Conservation (phyloP, 2,797 vertebrate species). For the Bradypodion ventrale region DNA sequence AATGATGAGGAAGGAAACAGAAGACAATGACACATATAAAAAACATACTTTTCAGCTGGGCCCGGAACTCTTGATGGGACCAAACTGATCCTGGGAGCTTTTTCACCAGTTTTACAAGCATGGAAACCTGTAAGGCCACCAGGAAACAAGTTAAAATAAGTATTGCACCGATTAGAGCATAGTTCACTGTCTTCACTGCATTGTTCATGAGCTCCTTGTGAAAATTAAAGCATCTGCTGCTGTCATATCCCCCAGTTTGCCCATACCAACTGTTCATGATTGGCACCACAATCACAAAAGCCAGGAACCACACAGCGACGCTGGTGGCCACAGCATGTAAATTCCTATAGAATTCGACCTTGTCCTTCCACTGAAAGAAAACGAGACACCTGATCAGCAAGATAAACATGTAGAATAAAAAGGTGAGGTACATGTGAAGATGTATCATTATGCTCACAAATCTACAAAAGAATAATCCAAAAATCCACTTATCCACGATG, state of each 20-base stretch:
- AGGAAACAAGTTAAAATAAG: conserved; percentile 68
- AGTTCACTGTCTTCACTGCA: conserved; percentile 74
- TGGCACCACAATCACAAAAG: conserved; percentile 71
- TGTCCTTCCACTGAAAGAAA: conserved; percentile 80
- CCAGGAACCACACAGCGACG: conserved; percentile 75
- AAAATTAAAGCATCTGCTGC: conserved; percentile 80
- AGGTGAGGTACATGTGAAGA: conserved; percentile 91
- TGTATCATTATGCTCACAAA: conserved; percentile 87
- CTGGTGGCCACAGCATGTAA: conserved; percentile 79
- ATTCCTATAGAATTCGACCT: conserved; percentile 77
- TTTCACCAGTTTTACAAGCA: conserved; percentile 71
- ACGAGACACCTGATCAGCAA: conserved; percentile 79
- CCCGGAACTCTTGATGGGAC: conserved; percentile 87
- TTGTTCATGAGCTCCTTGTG: conserved; percentile 30
- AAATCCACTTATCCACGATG: conserved; percentile 59
- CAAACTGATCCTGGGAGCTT: conserved; percentile 70
- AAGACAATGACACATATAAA: conserved; percentile 86
- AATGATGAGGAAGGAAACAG: conserved; percentile 88
- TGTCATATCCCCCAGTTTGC: accelerated
- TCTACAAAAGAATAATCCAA: conserved; percentile 75
- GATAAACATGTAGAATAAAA: conserved; percentile 86
- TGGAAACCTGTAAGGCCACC: conserved; percentile 77
- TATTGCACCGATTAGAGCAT: conserved; percentile 69
- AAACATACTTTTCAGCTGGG: conserved; percentile 86
- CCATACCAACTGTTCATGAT: conserved; percentile 76